Conservation (phyloP, 2,113 vertebrate genomes). For the Brienomyrus longianalis region DNA sequence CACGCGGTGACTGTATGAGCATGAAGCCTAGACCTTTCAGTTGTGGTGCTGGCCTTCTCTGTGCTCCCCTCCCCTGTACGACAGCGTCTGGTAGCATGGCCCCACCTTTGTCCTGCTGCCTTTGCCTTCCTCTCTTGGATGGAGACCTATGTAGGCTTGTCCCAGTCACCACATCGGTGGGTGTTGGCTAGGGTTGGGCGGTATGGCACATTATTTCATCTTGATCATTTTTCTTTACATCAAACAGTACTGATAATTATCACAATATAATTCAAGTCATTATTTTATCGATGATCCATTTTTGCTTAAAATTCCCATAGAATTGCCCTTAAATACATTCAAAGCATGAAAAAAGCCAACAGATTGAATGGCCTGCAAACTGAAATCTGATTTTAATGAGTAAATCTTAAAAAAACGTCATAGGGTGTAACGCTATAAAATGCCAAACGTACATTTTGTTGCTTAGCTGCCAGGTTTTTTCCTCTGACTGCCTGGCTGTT, state of each 20-base stretch:
- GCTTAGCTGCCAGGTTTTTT: background rate
- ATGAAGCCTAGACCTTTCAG: no score
- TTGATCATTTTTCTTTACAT: background rate
- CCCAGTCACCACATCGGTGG: background rate
- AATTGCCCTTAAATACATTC: background rate
- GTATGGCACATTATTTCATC: background rate
- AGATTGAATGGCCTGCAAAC: background rate
- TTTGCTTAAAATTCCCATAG: no score
- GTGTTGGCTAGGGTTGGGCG: background rate
- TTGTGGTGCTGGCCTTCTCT: no score
- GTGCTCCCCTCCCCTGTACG: no score
- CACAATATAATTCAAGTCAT: slow-evolving; percentile 35
- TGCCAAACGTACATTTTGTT: background rate
- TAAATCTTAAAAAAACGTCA: slow-evolving; percentile 55
- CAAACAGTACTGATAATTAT: background rate
- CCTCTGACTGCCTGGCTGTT: background rate
- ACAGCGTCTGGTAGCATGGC: background rate
- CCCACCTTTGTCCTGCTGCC: background rate
- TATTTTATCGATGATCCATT: background rate
- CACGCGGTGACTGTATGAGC: background rate
- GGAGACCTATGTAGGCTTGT: background rate
- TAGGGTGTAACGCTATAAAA: background rate
- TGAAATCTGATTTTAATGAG: background rate
- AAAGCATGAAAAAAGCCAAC: background rate
- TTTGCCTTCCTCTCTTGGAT: background rate